Evolutionary conservation across 2,888 invertebrate species (phyloP), one percentile per base, ranked within the genome.

Genomic region (Chymomyza amoena): DNA sequence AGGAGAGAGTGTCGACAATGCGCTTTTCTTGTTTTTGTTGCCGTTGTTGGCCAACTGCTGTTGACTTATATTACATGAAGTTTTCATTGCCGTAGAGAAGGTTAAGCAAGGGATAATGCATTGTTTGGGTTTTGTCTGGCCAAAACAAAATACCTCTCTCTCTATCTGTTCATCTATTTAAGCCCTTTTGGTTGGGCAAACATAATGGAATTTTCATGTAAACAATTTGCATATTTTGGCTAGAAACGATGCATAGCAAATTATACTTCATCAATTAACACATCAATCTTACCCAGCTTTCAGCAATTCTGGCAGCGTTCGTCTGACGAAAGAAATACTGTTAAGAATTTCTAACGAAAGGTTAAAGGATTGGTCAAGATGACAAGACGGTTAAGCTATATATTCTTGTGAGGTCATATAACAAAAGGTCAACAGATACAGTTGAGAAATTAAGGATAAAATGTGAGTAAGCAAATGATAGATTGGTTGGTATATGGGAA

Each of bases 121-220:
- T 83, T 83, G 81, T 86, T 84, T 81, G 74, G 76, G 73, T 71
- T 45, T 80, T 80, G 80, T 77, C 83, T 72, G 71, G 86, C 78
- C 80, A 25, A 9, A 45, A 6, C 52, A 54, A 54, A 7, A 54
- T 7, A 7, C 25, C 13, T 9, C 57, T 25, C n/a, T n/a, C 54
- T 20, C 18, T 18, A 20, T 20, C 57, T 25, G 4, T 25, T 25
- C 25, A 25, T 25, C 25, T 25, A 25, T 25, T 25, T 15, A 25
- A 25, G 57, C 54, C 15, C 25, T 10, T 62, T 69, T 68, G 65
- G 50, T 69, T 71, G 70, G 61, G 70, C 70, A 73, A 85, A 77
- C 78, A 77, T 82, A 83, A 88, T 83, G 88, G 87, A 86, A 81
- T 86, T 83, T 81, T 71, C 88, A 78, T 88, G 82, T 83, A 86